Evolutionary conservation across 1,140 invertebrate species (phyloP).

Genomic region (Colletes gigas): DNA sequence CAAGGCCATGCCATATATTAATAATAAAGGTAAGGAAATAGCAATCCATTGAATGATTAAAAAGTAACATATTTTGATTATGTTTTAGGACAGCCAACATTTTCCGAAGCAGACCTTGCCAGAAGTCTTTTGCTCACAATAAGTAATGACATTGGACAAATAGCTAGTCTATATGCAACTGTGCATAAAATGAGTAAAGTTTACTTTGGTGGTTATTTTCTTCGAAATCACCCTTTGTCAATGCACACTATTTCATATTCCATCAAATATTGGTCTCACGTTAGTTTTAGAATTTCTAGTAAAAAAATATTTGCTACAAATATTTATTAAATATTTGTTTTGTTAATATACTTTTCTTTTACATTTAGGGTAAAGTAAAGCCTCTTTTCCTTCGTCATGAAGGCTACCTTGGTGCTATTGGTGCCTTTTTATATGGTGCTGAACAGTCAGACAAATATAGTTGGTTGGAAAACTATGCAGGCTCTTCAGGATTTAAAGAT

Average conservation of each 20-base stretch:
- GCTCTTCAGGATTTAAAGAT: constrained; percentile 86
- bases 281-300: constrained; percentile 58
- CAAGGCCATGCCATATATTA: constrained; percentile 82
- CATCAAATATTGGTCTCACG: constrained; percentile 89
- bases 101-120: constrained; percentile 86
- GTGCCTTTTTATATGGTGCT: constrained; percentile 88
- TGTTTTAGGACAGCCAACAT: constrained; percentile 63
- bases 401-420: constrained; percentile 90
- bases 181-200: constrained; percentile 85
- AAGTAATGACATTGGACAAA: constrained; percentile 90
- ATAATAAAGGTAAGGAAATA: constrained; percentile 62
- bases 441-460: constrained; percentile 85
- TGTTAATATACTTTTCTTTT: constrained; percentile 31
- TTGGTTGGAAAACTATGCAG: constrained; percentile 90
- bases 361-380: constrained; percentile 83
- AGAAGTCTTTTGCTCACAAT: constrained; percentile 88
- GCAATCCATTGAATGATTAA: not conserved
- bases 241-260: constrained; percentile 89
- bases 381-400: constrained; percentile 89
- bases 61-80: constrained; percentile 13
- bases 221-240: constrained; percentile 88
- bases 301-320: not conserved
- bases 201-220: constrained; percentile 90
- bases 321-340: not conserved
- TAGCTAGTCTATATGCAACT: constrained; percentile 87